A percentile compares a stretch with the other conserved stretches of the same genome.
Conservation (phyloP, 1,140 invertebrate species). For the Apis mellifera region Amel_HAv3.1 CM009933.2:4886501-4887000, state of each 20-base stretch:
- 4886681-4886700: constrained; percentile 20
- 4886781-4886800: not conserved
- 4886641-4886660: constrained; percentile 42
- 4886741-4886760: not conserved
- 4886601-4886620: constrained; percentile 36
- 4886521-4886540: constrained; percentile 43
- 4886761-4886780: not conserved
- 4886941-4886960: not conserved
- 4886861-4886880: too few relatives aligned
- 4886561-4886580: constrained; percentile 12
- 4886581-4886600: constrained; percentile 1
- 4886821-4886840: too few relatives aligned
- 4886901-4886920: too few relatives aligned
- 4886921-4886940: not conserved
- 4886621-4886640: constrained; percentile 43
- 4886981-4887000: too few relatives aligned
- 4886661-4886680: not conserved
- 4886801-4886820: too few relatives aligned
- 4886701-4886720: not conserved
- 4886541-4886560: constrained; percentile 7
- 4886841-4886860: too few relatives aligned
- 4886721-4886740: constrained; percentile 5
- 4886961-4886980: too few relatives aligned
- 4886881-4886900: too few relatives aligned
- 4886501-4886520: constrained; percentile 30